Conservation (phyloP, 2,888 invertebrate species). For the Trichacis sp. region DNA sequence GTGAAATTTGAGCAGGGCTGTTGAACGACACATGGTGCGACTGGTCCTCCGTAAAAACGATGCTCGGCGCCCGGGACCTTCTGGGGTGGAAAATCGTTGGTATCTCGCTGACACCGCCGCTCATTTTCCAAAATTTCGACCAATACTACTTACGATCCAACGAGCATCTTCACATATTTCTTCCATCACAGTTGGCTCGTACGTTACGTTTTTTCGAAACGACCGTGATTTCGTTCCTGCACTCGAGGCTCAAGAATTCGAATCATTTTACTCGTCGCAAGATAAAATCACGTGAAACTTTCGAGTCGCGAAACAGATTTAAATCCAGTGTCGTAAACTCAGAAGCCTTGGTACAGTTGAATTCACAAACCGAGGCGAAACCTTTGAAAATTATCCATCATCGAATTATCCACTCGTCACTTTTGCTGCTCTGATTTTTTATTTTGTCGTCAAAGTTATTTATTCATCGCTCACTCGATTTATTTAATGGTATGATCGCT, state of each 20-base stretch:
- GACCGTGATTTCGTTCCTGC: no score
- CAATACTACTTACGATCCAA: background rate
- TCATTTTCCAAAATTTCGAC: conserved; percentile 48
- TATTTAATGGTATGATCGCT: no score
- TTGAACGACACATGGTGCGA: conserved; percentile 19
- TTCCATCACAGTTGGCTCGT: no score
- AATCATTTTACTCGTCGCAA: background rate
- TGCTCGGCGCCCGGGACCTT: conserved; percentile 58
- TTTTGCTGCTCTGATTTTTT: conserved; percentile 10
- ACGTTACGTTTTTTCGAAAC: background rate
- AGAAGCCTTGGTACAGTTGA: conserved; percentile 6
- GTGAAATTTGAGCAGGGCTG: conserved; percentile 30
- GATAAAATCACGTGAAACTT: background rate
- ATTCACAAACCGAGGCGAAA: conserved; percentile 18
- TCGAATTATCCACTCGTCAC: conserved; percentile 1
- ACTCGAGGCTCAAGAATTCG: no score
- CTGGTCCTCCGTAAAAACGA: conserved; percentile 59
- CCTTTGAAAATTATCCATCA: conserved; percentile 17
- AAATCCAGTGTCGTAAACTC: conserved; percentile 6
- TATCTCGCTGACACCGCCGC: conserved; percentile 60
- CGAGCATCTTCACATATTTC: background rate
- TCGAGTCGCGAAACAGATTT: background rate
- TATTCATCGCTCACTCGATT: no score
- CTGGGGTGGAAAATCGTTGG: conserved; percentile 66
- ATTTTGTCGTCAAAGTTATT: conserved; percentile 1